These are phyloP conservation scores for Apus apus DNA, from an alignment of 2,113 vertebrate genomes.

Conservation along the genomic window DNA sequence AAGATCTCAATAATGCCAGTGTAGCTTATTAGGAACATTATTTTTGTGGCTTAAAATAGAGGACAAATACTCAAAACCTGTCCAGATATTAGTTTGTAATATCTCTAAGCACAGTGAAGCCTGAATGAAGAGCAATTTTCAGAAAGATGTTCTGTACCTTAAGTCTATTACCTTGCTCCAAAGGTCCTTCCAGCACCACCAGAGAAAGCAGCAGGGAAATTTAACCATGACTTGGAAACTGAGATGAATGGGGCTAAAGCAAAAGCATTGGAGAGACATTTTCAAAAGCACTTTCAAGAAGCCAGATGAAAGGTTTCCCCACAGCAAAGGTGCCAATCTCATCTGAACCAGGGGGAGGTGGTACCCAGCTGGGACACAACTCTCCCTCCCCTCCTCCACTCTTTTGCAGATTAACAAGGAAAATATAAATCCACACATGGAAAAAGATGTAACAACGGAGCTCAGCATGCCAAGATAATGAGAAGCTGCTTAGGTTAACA, in stretches of 20 bases:
- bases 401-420: not conserved
- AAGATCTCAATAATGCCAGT: not conserved
- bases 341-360: not conserved
- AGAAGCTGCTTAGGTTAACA: not conserved
- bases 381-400: not conserved
- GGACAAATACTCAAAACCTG: not conserved
- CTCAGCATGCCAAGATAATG: not conserved
- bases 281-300: not conserved
- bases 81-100: not conserved
- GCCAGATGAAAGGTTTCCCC: not conserved
- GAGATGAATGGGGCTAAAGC: rapidly evolving
- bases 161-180: not conserved
- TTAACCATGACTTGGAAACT: not conserved
- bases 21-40: not conserved
- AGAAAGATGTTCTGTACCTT: not conserved
- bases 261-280: not conserved
- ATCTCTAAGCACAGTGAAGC: not conserved
- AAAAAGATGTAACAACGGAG: not conserved
- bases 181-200: not conserved
- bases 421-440: not conserved
- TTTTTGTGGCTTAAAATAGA: not conserved
- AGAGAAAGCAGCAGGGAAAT: not conserved
- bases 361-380: not conserved
- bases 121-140: not conserved
- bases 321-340: no score